Percentiles rank a stretch among this genome's conserved stretches.
These are phyloP conservation scores for Chrysolophus pictus DNA, from an alignment of 2,797 vertebrate genomes.

Conservation along the genomic window DNA sequence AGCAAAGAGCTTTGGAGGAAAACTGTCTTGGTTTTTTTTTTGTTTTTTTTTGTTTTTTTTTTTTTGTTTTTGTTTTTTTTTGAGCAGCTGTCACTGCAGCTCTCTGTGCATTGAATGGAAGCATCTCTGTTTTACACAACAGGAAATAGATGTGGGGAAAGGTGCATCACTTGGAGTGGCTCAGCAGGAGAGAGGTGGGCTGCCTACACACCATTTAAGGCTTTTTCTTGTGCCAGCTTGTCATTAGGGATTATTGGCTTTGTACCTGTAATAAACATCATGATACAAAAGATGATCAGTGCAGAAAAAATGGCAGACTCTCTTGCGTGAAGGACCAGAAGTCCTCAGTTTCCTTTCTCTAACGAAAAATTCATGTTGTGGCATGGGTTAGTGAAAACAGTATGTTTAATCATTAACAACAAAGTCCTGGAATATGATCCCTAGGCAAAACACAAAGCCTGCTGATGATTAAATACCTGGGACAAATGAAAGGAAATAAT, in stretches of 20 bases:
- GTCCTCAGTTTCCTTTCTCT: background rate
- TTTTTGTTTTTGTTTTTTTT: rapidly evolving
- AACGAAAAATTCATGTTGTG: background rate
- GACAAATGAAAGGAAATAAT: slow-evolving; percentile 22
- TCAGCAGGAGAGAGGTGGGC: background rate
- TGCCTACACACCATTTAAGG: background rate
- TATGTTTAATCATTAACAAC: background rate
- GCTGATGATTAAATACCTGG: background rate
- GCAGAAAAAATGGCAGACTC: background rate
- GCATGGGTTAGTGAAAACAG: background rate
- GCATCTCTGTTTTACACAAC: background rate
- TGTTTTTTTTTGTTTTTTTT: rapidly evolving
- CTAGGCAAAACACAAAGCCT: background rate
- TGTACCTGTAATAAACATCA: background rate
- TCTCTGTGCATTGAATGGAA: rapidly evolving
- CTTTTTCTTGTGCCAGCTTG: background rate
- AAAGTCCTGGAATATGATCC: background rate
- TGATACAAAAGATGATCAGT: too few relatives aligned
- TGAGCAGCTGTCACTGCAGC: background rate
- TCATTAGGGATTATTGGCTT: background rate
- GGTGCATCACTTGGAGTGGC: background rate
- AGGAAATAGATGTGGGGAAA: background rate
- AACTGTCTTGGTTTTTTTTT: background rate
- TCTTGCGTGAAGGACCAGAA: background rate
- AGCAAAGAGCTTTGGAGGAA: background rate